Evolutionary conservation across 1,140 invertebrate genomes (phyloP).

Genomic region (Lepidostoma basale): DNA sequence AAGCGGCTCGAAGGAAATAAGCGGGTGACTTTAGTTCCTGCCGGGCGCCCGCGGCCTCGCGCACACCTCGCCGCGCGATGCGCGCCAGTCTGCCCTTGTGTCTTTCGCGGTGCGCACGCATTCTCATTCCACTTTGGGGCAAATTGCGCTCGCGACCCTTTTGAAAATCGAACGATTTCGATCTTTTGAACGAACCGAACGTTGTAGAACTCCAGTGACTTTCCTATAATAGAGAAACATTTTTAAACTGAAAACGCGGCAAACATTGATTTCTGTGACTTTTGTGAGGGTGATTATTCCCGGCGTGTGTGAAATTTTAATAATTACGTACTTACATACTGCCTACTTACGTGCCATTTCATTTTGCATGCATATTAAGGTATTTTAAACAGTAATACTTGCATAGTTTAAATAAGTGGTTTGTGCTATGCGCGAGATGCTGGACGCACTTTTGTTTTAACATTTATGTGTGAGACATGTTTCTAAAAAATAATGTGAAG

Average conservation of each 20-base stretch:
- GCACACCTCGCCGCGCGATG: slow-evolving; percentile 6
- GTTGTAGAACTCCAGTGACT: too few species aligned
- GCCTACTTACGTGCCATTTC: too few species aligned
- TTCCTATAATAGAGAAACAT: too few species aligned
- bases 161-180: background rate
- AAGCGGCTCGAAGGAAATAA: slow-evolving; percentile 9
- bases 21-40: background rate
- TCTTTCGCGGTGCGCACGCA: slow-evolving; percentile 11
- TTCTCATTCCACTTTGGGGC: slow-evolving; percentile 6
- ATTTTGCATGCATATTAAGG: too few species aligned
- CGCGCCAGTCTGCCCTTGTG: slow-evolving; percentile 25
- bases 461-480: background rate
- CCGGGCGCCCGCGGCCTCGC: slow-evolving; percentile 3
- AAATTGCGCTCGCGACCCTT: slow-evolving; percentile 11
- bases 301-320: too few species aligned
- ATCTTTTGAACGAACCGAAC: too few species aligned
- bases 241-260: too few species aligned
- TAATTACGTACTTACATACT: too few species aligned
- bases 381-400: background rate
- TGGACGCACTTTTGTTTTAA: background rate
- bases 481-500: background rate
- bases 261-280: too few species aligned
- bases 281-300: too few species aligned
- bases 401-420: background rate
- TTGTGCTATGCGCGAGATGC: background rate